Evolutionary conservation across 2,113 vertebrate species (phyloP).

Genomic region (Myotis yumanensis): DNA sequence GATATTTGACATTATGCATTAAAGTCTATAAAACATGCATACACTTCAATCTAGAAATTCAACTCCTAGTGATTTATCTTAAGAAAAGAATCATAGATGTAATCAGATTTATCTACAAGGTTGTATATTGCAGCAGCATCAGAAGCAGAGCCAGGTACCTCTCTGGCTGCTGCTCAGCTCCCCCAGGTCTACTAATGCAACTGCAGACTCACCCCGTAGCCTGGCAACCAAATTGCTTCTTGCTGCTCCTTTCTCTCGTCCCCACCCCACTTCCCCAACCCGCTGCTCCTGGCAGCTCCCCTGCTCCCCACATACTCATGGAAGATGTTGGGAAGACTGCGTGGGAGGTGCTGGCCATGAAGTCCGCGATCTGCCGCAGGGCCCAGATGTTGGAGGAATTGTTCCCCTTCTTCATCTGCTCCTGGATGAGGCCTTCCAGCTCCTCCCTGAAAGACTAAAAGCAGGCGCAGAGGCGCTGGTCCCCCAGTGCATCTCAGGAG

Average conservation of each 20-base stretch:
- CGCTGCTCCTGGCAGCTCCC: conserved; percentile 47
- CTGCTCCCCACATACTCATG: conserved; percentile 86
- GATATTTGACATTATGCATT: neutral
- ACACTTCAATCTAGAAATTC: neutral
- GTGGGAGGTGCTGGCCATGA: conserved; percentile 94
- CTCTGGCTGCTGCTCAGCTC: conserved; percentile 1
- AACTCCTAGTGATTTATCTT: conserved; percentile 17
- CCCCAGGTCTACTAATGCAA: conserved; percentile 2
- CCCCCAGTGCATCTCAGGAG: neutral
- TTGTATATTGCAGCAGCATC: neutral
- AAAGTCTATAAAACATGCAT: neutral
- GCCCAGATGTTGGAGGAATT: conserved; percentile 97
- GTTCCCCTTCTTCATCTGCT: conserved; percentile 98
- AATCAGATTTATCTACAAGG: conserved; percentile 2
- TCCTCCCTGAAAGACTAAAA: conserved; percentile 96
- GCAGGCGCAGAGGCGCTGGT: neutral
- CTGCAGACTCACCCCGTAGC: neutral
- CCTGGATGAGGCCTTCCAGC: conserved; percentile 97
- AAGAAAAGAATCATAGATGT: neutral
- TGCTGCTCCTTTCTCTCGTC: neutral
- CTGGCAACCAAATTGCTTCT: conserved; percentile 59
- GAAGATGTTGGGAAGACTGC: conserved; percentile 91
- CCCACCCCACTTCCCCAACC: neutral
- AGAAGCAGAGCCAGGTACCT: conserved; percentile 30
- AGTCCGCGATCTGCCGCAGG: conserved; percentile 95